phyloP scores from a whole-genome alignment of 2,888 invertebrate genomes.

The Anoncus sp. region DNA sequence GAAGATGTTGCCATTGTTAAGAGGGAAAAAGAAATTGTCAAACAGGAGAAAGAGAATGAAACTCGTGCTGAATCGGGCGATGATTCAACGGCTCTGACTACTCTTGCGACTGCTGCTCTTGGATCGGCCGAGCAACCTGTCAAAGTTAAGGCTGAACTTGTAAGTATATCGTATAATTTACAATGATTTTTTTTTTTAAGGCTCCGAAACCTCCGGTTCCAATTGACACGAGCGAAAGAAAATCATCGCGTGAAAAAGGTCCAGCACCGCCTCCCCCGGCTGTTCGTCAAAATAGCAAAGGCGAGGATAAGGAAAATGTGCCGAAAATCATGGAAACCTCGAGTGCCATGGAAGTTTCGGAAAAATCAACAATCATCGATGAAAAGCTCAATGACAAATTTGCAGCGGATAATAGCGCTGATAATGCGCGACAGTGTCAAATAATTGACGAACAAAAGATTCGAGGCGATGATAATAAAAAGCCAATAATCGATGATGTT shows the following conservation, averaged over 20 bases:
- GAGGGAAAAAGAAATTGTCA: constrained; percentile 67
- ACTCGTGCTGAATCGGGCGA: constrained; percentile 83
- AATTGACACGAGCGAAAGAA: constrained; percentile 84
- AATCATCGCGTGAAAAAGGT: constrained; percentile 89
- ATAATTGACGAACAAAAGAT: constrained; percentile 70
- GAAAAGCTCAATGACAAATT: constrained; percentile 64
- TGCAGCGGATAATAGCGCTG: constrained; percentile 64
- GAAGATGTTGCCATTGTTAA: constrained; percentile 62
- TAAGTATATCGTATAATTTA: constrained; percentile 47
- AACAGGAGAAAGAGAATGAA: constrained; percentile 78
- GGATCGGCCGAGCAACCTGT: constrained; percentile 81
- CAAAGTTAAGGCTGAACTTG: constrained; percentile 72
- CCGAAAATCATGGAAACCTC: constrained; percentile 61
- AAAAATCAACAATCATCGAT: constrained; percentile 58
- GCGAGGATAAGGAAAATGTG: constrained; percentile 74
- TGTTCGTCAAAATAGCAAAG: constrained; percentile 73
- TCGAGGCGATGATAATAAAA: constrained; percentile 52
- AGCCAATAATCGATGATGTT: constrained; percentile 60
- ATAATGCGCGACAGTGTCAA: constrained; percentile 50
- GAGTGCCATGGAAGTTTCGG: constrained; percentile 67
- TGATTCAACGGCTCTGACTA: constrained; percentile 88
- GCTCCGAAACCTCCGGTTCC: constrained; percentile 87
- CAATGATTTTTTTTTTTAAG: constrained; percentile 79
- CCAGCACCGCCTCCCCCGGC: constrained; percentile 89
- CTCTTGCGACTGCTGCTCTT: constrained; percentile 90